Evolutionary conservation across 1,140 invertebrate genomes (phyloP).

Genomic region (Ectropis grisescens): DNA sequence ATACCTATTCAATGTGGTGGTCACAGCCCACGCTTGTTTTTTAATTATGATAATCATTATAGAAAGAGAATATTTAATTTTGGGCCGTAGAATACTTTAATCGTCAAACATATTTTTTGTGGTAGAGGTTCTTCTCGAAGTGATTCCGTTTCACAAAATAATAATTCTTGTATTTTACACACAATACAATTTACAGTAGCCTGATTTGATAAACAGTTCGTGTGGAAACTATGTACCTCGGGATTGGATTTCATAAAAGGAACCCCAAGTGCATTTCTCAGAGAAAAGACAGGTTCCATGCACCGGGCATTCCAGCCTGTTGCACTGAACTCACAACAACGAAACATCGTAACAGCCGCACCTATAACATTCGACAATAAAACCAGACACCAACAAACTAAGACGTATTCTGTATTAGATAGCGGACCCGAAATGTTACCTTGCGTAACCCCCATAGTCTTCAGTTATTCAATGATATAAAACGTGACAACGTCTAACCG

Average conservation of each 20-base stretch:
- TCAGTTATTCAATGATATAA: constrained; percentile 41
- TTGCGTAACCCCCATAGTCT: constrained; percentile 47
- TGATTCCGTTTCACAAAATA: too few relatives aligned
- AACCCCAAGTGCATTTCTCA: constrained; percentile 49
- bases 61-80: too few relatives aligned
- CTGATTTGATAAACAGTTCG: too few relatives aligned
- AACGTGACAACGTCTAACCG: constrained; percentile 46
- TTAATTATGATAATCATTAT: too few relatives aligned
- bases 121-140: too few relatives aligned
- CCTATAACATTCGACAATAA: constrained; percentile 20
- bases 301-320: constrained; percentile 47
- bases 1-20: too few relatives aligned
- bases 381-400: constrained; percentile 25
- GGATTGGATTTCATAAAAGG: constrained; percentile 43
- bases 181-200: too few relatives aligned
- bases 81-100: too few relatives aligned
- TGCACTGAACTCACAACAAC: constrained; percentile 10
- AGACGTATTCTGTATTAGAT: constrained; percentile 23
- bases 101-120: too few relatives aligned
- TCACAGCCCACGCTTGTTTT: too few relatives aligned
- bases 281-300: constrained; percentile 49
- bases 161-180: too few relatives aligned
- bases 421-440: constrained; percentile 22
- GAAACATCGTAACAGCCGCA: constrained; percentile 25
- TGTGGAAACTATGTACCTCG: too few relatives aligned